Base-by-base conservation (phyloP, 2,797 vertebrate species). In the Spinus olivaceus region DNA sequence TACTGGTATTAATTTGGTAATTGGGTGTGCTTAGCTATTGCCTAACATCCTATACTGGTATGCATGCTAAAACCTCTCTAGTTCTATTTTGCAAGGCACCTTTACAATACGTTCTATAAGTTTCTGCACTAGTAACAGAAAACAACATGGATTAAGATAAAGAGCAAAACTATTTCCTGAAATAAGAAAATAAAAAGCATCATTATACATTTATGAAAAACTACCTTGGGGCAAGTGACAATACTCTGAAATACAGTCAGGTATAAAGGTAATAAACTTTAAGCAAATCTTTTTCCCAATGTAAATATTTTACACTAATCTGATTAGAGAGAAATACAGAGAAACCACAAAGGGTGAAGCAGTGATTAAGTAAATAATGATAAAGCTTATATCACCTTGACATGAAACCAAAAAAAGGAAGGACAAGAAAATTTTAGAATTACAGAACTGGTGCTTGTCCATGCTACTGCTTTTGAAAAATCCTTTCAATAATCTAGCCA, bases 41-140 rank as follows among this genome's bases (percentile, higher is more conserved):
- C 97, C 97, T 98, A 98, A 97, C 96, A 95, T 98, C 93, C 92
- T 98, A 97, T 94, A 97, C 86, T 90, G 94, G 91, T 97, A 97
- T 97, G 96, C 98, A 98, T 98, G 98, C 98, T 98, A 97, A 98
- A 97, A 95, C 86, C 95, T 97, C 97, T 96, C 96, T 98, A 97
- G 96, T 92, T 97, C 98, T 97, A 98, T 97, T 97, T 97, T 97
- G 97, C 98, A 99, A 99, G 98, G 98, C 98, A 99, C 98, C 98
- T 98, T 98, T 98, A 98, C 95, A 97, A 95, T 97, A 97, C 18
- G 65, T 96, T 97, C 94, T 97, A 96, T 97, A 97, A 92, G 53
- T 93, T 96, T 97, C 46, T 54, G 87, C 86, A 94, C 93, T 94
- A 97, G 53, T 59, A 97, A 96, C 63, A 87, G 95, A 97, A 97